Percentiles rank a stretch among this genome's conserved stretches.
Conservation (phyloP, 2,797 vertebrate species). For the Phataginus tetradactyla region DNA sequence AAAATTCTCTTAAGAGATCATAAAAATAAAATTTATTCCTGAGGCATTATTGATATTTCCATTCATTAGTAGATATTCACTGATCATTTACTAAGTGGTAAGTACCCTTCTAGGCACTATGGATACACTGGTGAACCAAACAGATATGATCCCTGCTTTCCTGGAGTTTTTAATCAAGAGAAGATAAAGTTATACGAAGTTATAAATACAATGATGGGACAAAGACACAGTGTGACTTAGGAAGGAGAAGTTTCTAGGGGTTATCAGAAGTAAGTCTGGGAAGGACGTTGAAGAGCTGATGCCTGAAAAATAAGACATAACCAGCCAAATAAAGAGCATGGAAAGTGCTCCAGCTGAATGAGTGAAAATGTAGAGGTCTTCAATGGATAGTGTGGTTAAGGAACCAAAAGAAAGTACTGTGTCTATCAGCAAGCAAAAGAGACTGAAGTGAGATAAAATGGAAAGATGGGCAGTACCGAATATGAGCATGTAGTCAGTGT, state of each 20-base stretch:
- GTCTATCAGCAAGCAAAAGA: not conserved
- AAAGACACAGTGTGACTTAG: not conserved
- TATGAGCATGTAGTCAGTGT: not conserved
- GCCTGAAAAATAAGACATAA: not conserved
- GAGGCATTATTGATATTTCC: not conserved
- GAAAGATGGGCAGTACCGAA: not conserved
- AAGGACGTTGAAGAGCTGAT: not conserved
- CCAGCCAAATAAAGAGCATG: not conserved
- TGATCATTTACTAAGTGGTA: not conserved
- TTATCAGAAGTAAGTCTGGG: not conserved
- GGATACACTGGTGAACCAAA: not conserved
- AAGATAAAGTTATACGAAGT: not conserved
- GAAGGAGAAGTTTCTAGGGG: not conserved
- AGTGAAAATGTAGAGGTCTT: not conserved
- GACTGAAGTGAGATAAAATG: not conserved
- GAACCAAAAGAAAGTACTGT: not conserved
- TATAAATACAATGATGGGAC: not conserved
- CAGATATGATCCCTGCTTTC: not conserved
- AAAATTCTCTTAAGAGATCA: not conserved
- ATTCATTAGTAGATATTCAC: not conserved
- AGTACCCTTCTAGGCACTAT: not conserved
- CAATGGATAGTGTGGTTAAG: not conserved
- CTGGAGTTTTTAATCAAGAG: not conserved
- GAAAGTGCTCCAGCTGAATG: not conserved
- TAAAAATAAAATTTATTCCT: slow-evolving; percentile 11